A percentile compares a stretch with the other conserved stretches of the same genome.
Conservation (phyloP, 2,888 invertebrate species). For the Heliconius ismenius region DNA sequence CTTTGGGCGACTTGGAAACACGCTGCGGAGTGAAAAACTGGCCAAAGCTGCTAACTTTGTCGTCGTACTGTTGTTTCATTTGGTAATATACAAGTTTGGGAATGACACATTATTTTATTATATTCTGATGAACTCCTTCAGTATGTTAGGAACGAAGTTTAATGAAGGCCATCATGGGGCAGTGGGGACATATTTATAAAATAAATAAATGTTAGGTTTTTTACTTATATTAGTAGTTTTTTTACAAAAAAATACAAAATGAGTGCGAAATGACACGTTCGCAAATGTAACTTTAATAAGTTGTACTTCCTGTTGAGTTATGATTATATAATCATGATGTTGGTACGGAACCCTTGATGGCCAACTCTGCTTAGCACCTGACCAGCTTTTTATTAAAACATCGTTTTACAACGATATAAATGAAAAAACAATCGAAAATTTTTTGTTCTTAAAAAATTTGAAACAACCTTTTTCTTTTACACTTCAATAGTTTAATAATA, state of each 20-base stretch:
- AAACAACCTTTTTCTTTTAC: not conserved
- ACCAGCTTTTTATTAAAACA: not conserved
- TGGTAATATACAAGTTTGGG: slow-evolving; percentile 35
- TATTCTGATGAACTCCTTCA: not conserved
- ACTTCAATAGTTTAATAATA: not conserved
- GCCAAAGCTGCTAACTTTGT: slow-evolving; percentile 35
- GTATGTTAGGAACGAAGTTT: not conserved
- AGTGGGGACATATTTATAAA: not conserved
- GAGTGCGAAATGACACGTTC: too few species aligned
- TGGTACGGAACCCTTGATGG: too few species aligned
- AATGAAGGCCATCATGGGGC: not conserved
- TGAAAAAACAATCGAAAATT: not conserved
- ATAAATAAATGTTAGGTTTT: too few species aligned
- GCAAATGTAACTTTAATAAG: too few species aligned
- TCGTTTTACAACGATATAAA: not conserved
- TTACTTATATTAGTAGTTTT: too few species aligned
- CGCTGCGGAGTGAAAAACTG: slow-evolving; percentile 44
- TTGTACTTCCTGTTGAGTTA: too few species aligned
- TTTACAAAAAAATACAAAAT: too few species aligned
- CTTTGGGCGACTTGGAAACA: slow-evolving; percentile 44
- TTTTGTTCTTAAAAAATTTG: not conserved
- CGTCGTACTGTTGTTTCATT: slow-evolving; percentile 40
- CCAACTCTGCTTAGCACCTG: too few species aligned
- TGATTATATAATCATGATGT: too few species aligned
- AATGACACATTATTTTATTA: slow-evolving; percentile 15